A percentile compares a stretch with the other conserved stretches of the same genome.
phyloP scores from a whole-genome alignment of 1,140 invertebrate species.

The Wasmannia auropunctata region DNA sequence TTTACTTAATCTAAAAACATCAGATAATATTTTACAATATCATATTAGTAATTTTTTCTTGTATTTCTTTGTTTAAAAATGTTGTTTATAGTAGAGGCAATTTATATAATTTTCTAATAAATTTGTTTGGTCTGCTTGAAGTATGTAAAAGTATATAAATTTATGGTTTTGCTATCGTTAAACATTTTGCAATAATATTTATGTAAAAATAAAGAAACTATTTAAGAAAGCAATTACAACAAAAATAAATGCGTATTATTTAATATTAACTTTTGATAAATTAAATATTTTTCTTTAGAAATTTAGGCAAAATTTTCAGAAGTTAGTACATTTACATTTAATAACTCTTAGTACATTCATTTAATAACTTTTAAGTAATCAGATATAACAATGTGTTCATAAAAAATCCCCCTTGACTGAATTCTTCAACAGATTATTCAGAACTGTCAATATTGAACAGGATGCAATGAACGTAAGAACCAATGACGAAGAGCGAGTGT shows the following conservation, averaged over 20 bases:
- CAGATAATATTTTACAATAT: neutral
- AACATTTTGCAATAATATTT: neutral
- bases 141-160: neutral
- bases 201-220: neutral
- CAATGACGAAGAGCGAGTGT: slow-evolving; percentile 51
- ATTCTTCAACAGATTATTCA: slow-evolving; percentile 66
- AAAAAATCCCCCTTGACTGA: neutral
- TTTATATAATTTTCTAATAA: neutral
- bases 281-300: neutral
- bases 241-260: neutral
- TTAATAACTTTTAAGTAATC: neutral
- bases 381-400: neutral
- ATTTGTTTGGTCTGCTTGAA: neutral
- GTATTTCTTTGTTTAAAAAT: neutral
- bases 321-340: neutral
- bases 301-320: neutral
- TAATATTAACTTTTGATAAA: neutral
- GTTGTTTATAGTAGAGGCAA: neutral
- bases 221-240: neutral
- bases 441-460: slow-evolving; percentile 76
- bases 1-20: neutral
- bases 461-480: slow-evolving; percentile 70
- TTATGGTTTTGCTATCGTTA: neutral
- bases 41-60: neutral
- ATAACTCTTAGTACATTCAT: neutral